Conservation (phyloP, 1,140 invertebrate genomes). For the Drosophila sucinea region DNA sequence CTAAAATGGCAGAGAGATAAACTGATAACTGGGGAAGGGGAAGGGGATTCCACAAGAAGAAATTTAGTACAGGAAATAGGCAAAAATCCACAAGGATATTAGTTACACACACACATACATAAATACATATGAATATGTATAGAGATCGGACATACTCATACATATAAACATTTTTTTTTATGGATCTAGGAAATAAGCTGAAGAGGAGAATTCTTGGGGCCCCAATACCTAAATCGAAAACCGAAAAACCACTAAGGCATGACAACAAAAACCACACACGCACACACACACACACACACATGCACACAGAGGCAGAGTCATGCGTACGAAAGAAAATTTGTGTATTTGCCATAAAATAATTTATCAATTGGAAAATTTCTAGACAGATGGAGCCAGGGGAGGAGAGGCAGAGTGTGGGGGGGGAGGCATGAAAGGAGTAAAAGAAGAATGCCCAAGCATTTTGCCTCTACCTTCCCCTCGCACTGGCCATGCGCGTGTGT, state of each 20-base stretch:
- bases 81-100: constrained; percentile 70
- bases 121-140: not conserved
- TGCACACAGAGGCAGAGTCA: constrained; percentile 21
- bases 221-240: constrained; percentile 59
- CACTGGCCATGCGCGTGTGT: constrained; percentile 25
- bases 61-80: constrained; percentile 65
- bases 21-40: constrained; percentile 31
- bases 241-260: constrained; percentile 59
- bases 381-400: constrained; percentile 38
- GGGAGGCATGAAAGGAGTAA: not conserved
- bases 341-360: constrained; percentile 82
- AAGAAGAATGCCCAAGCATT: constrained; percentile 69
- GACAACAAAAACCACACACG: constrained; percentile 37
- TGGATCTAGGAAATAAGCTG: constrained; percentile 49
- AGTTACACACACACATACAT: constrained; percentile 45
- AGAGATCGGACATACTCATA: not conserved
- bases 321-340: constrained; percentile 77
- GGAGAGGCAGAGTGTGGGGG: not conserved
- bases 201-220: constrained; percentile 13
- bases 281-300: constrained; percentile 32
- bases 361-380: constrained; percentile 82
- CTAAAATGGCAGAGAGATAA: constrained; percentile 1
- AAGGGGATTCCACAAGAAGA: constrained; percentile 19
- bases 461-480: constrained; percentile 33
- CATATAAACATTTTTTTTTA: constrained; percentile 38